These are phyloP conservation scores for Caenorhabditis sp. DNA, from an alignment of 2,888 invertebrate species.

Conservation along the genomic window DNA sequence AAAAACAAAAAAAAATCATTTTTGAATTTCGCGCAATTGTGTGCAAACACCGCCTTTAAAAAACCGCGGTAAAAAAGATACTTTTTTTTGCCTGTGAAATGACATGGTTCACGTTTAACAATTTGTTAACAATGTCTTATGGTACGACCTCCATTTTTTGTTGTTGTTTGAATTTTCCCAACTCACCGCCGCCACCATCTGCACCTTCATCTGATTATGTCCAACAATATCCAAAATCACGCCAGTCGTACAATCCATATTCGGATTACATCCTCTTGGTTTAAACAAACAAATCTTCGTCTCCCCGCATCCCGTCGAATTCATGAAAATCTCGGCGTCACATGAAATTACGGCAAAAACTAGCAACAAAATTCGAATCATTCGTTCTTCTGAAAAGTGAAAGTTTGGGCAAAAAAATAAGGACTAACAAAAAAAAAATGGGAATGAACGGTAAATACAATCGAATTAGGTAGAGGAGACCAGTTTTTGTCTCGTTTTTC, in stretches of 20 bases:
- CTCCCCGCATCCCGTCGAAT: conserved; percentile 57
- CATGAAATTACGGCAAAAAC: not conserved
- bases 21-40: too few relatives aligned
- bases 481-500: too few relatives aligned
- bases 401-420: not conserved
- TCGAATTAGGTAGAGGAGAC: too few relatives aligned
- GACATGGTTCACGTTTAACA: too few relatives aligned
- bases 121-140: too few relatives aligned
- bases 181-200: conserved; percentile 58
- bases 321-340: conserved; percentile 19
- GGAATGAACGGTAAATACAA: too few relatives aligned
- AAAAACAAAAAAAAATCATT: too few relatives aligned
- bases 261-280: conserved; percentile 66
- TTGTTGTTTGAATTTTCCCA: not conserved
- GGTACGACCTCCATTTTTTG: too few relatives aligned
- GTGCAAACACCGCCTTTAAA: too few relatives aligned
- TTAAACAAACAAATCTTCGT: conserved; percentile 66
- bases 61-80: too few relatives aligned
- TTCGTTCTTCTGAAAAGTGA: conserved; percentile 2
- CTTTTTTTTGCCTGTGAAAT: too few relatives aligned
- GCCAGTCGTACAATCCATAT: conserved; percentile 62
- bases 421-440: too few relatives aligned
- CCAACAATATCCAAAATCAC: conserved; percentile 58
- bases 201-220: conserved; percentile 56
- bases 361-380: not conserved